Conservation (phyloP, 2,888 invertebrate genomes). For the Alloplasta piceator region DNA sequence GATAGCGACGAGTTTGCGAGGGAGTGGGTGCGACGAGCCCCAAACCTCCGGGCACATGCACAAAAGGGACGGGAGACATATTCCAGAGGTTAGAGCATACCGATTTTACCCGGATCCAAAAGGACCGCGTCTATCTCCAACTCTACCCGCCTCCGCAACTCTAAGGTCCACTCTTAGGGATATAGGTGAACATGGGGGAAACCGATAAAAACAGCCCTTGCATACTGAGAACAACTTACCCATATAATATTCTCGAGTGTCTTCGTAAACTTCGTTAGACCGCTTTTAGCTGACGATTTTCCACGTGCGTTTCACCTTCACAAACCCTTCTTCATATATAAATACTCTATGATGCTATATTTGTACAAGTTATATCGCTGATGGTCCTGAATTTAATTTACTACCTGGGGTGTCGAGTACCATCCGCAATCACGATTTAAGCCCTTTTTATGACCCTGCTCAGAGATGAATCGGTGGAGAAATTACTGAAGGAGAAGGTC, state of each 20-base stretch:
- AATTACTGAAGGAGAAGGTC: no score
- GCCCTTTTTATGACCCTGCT: background rate
- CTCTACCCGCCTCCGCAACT: background rate
- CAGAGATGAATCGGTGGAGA: no score
- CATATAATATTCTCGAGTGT: constrained; percentile 78
- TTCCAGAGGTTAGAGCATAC: constrained; percentile 36
- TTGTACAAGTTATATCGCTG: constrained; percentile 9
- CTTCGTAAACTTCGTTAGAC: constrained; percentile 80
- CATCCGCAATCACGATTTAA: background rate
- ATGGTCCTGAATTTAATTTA: constrained; percentile 8
- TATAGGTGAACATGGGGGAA: constrained; percentile 21
- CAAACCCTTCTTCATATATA: background rate
- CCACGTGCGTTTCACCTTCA: constrained; percentile 34
- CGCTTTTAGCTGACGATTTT: constrained; percentile 61
- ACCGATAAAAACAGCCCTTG: constrained; percentile 21
- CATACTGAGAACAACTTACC: constrained; percentile 6
- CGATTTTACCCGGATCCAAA: constrained; percentile 46
- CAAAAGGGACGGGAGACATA: constrained; percentile 16
- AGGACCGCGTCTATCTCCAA: constrained; percentile 32
- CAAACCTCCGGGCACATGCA: constrained; percentile 21
- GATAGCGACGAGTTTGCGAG: constrained; percentile 31
- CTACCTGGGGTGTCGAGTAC: constrained; percentile 13
- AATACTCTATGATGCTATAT: background rate
- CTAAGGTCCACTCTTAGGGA: constrained; percentile 2
- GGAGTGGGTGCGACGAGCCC: constrained; percentile 47